Percentiles rank a stretch among this genome's conserved stretches.
phyloP scores from a whole-genome alignment of 2,797 vertebrate species.

The Notolepis coatsorum region DNA sequence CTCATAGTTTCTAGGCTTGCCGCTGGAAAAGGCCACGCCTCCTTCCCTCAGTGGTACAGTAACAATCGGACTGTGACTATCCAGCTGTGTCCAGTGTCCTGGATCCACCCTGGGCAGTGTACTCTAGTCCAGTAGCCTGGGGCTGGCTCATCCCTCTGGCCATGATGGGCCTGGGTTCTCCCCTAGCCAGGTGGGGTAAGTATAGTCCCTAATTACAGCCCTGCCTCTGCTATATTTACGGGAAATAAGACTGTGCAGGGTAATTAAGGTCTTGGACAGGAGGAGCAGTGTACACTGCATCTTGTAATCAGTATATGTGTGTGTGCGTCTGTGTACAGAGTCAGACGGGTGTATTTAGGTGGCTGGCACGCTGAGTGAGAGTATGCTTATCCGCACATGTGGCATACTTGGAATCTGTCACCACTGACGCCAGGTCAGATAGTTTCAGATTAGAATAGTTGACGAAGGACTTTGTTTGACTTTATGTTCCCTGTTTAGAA shows the following conservation, averaged over 20 bases:
- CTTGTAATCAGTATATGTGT: slow-evolving; percentile 51
- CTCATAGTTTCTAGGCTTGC: not conserved
- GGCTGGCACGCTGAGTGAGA: slow-evolving; percentile 34
- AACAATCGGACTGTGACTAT: not conserved
- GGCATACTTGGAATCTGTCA: slow-evolving; percentile 32
- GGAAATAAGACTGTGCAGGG: slow-evolving; percentile 68
- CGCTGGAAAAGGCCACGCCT: not conserved
- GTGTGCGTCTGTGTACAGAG: slow-evolving; percentile 29
- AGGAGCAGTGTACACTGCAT: slow-evolving; percentile 63
- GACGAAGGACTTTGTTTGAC: too few relatives aligned
- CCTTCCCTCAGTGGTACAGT: not conserved
- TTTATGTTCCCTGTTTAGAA: too few relatives aligned
- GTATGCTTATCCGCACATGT: slow-evolving; percentile 38
- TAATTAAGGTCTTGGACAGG: slow-evolving; percentile 76
- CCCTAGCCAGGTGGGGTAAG: slow-evolving; percentile 74
- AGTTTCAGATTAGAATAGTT: slow-evolving; percentile 31
- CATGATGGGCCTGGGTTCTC: slow-evolving; percentile 40
- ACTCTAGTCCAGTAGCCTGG: slow-evolving; percentile 13
- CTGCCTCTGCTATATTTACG: slow-evolving; percentile 70
- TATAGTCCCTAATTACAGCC: slow-evolving; percentile 76
- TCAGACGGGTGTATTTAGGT: slow-evolving; percentile 52
- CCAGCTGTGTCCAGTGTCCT: slow-evolving; percentile 40
- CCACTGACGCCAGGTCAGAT: slow-evolving; percentile 1
- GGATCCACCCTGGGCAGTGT: slow-evolving; percentile 31
- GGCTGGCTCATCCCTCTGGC: slow-evolving; percentile 64